These are phyloP conservation scores for Todiramphus chloris DNA, from an alignment of 2,113 vertebrate genomes.

Conservation along the genomic window DNA sequence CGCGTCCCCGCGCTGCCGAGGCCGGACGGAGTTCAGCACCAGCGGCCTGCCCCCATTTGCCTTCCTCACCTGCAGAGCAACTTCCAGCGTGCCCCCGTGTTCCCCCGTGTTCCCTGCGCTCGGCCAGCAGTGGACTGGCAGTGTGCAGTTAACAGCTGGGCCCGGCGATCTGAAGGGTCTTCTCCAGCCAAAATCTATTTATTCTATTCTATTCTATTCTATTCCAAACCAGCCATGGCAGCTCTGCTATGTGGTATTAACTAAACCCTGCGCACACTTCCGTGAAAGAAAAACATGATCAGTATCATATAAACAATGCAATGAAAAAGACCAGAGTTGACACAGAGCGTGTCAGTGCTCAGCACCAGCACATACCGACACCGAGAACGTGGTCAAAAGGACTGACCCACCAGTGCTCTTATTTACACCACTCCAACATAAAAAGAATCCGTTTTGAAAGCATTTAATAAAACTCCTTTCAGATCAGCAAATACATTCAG, in stretches of 20 bases:
- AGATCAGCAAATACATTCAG: not conserved
- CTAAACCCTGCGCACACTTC: accelerated
- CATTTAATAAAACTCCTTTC: not conserved
- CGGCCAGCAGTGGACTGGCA: accelerated
- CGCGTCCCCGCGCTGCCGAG: too few relatives aligned
- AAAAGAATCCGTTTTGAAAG: not conserved
- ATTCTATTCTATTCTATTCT: not conserved
- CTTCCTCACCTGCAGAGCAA: not conserved
- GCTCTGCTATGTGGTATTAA: accelerated
- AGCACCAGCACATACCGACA: accelerated
- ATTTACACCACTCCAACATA: accelerated
- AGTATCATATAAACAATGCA: too few relatives aligned
- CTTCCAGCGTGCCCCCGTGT: accelerated
- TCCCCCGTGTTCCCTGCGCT: accelerated
- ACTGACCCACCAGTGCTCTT: not conserved
- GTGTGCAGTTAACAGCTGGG: not conserved
- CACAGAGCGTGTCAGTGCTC: not conserved
- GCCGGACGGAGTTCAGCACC: accelerated
- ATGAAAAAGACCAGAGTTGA: not conserved
- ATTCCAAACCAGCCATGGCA: not conserved
- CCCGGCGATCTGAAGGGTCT: accelerated
- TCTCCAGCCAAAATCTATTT: not conserved
- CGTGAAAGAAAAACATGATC: not conserved
- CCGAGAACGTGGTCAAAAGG: accelerated
- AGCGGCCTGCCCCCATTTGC: not conserved